Evolutionary conservation across 1,140 invertebrate genomes (phyloP), one percentile per base, ranked within the genome.

Genomic region (Notospermus geniculatus): DNA sequence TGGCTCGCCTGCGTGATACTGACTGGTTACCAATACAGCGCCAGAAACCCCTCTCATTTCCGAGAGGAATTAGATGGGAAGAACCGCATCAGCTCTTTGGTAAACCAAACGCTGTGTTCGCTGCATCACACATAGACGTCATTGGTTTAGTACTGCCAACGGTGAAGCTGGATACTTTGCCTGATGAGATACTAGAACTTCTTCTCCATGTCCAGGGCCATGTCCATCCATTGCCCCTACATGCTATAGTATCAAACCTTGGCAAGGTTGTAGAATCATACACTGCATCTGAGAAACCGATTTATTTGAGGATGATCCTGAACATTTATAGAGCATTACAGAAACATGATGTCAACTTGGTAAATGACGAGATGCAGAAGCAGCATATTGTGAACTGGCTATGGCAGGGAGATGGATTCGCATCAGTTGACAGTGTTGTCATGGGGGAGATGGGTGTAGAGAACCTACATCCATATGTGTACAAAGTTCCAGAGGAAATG

Each of bases 341-440:
- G n/a, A n/a, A 27, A 5, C n/a, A 7, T 27, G 46, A 50, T 9
- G n/a, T 5, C 4, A 27, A 50, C 9, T 4, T 27, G 19, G 23
- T 63, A 7, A n/a, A 29, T 29, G 19, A 32, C 17, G 55, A 55
- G 2, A 19, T 63, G 4, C 27, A 39, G 5, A 45, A 17, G 11
- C 23, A 25, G 15, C 4, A 28, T 23, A 5, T 60, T 19, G 17
- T 28, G 11, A 41, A 65, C 25, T 68, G 69, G 69, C 36, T 62
- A 17, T 60, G 66, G 59, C 46, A 59, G 58, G 62, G 64, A 22
- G 41, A 65, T 59, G 64, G 59, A 43, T 66, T 68, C 54, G 30
- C 11, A 19, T 29, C 39, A 15, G 32, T 62, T 28, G 23, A 59
- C n/a, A 27, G 39, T 28, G 54, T 69, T 22, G 61, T 52, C 32